Evolutionary conservation across 2,888 invertebrate genomes (phyloP).

Genomic region (Drosophila parthenogenetica): DNA sequence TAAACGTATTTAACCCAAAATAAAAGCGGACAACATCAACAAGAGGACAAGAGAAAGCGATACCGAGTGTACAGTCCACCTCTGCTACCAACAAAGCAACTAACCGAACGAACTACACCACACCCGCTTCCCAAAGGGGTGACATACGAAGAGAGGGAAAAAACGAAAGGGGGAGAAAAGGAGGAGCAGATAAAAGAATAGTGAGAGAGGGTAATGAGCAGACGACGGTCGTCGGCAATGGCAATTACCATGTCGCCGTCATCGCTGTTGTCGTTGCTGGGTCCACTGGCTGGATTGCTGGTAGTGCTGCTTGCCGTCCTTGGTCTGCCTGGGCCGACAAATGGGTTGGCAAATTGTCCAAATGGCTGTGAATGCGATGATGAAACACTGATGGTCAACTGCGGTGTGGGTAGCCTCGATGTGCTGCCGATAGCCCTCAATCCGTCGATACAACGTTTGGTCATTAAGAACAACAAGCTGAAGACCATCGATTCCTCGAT

Average conservation of each 20-base stretch:
- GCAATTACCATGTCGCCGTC: constrained; percentile 68
- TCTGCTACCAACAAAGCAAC: constrained; percentile 38
- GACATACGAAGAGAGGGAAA: constrained; percentile 3
- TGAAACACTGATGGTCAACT: constrained; percentile 93
- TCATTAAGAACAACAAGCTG: constrained; percentile 93
- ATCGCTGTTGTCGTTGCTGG: constrained; percentile 32
- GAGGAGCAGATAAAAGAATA: constrained; percentile 3
- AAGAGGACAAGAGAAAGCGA: constrained; percentile 19
- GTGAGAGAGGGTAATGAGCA: constrained; percentile 55
- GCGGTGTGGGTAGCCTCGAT: constrained; percentile 93
- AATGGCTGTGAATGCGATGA: constrained; percentile 95
- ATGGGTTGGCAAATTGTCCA: constrained; percentile 91
- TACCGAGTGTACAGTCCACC: constrained; percentile 21
- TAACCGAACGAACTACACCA: constrained; percentile 35
- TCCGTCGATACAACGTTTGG: constrained; percentile 94
- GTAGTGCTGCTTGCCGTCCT: constrained; percentile 17
- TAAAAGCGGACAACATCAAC: constrained; percentile 42
- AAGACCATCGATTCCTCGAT: constrained; percentile 95
- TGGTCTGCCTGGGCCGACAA: constrained; percentile 54
- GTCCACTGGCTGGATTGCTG: constrained; percentile 23
- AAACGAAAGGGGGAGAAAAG: constrained; percentile 7
- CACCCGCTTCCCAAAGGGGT: constrained; percentile 12
- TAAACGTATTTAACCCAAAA: constrained; percentile 76
- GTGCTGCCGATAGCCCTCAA: constrained; percentile 96
- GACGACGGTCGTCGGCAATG: constrained; percentile 59